Percentiles rank a stretch among this genome's conserved stretches.
Conservation (phyloP, 2,888 invertebrate genomes). For the Timema cristinae region DNA sequence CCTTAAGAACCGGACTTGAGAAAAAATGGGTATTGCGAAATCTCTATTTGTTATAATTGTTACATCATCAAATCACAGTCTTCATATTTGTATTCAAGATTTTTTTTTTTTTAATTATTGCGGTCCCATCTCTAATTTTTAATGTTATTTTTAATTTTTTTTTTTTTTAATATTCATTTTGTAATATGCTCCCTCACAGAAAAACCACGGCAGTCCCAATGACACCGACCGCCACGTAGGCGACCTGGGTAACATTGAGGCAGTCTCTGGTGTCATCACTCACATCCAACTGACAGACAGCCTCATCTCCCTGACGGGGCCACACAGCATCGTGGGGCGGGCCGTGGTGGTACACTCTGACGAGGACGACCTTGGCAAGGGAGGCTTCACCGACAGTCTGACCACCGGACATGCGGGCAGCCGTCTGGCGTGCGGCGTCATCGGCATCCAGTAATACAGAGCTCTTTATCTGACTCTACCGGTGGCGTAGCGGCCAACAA, state of each 20-base stretch:
- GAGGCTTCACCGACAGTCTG: constrained; percentile 63
- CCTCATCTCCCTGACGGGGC: constrained; percentile 61
- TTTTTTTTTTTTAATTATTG: too few species aligned
- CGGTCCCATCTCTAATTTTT: too few species aligned
- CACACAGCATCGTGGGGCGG: constrained; percentile 66
- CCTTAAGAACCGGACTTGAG: too few species aligned
- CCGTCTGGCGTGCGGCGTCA: constrained; percentile 67
- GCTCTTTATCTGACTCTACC: too few species aligned
- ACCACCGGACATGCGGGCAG: constrained; percentile 82
- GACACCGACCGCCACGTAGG: constrained; percentile 73
- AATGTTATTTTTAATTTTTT: background rate
- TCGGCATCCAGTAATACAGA: background rate
- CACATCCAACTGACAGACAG: constrained; percentile 58
- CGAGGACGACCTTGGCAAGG: constrained; percentile 71
- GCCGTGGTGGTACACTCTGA: constrained; percentile 71
- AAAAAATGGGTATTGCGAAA: too few species aligned
- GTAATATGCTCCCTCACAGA: constrained; percentile 47
- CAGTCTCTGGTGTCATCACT: constrained; percentile 55
- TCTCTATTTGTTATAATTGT: too few species aligned
- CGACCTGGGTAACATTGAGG: constrained; percentile 78
- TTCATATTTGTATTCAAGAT: too few species aligned
- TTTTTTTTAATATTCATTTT: background rate
- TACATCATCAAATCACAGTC: too few species aligned
- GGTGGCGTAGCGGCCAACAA: too few species aligned
- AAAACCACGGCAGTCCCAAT: constrained; percentile 68